A percentile compares a stretch with the other conserved stretches of the same genome.
These are phyloP conservation scores for Lophochroa leadbeateri DNA, from an alignment of 2,113 vertebrate genomes.

Conservation along the genomic window DNA sequence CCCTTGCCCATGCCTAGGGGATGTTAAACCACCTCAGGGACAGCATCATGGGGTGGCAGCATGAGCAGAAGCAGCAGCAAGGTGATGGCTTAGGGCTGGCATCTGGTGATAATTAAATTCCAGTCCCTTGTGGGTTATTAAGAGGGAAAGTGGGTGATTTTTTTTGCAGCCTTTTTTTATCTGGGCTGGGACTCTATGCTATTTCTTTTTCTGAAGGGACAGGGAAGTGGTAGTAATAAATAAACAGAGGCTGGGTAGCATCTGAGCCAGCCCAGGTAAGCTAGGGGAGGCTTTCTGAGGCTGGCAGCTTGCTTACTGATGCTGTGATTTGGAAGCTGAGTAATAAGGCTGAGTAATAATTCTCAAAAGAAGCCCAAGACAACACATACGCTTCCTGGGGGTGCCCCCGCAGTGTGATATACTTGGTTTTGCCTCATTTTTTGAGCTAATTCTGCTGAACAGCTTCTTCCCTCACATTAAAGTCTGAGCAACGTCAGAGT, in stretches of 20 bases:
- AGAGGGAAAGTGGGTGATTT: background rate
- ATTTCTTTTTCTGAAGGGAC: background rate
- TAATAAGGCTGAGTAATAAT: background rate
- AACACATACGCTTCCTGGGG: background rate
- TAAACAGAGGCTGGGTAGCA: background rate
- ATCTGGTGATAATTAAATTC: background rate
- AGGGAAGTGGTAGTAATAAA: background rate
- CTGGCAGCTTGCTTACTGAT: background rate
- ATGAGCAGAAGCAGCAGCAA: background rate
- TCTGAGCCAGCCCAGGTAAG: background rate
- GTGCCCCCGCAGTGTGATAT: rapidly evolving
- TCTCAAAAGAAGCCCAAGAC: background rate
- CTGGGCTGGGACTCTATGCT: background rate
- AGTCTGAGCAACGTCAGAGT: background rate
- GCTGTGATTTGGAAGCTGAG: background rate
- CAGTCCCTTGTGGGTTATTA: background rate
- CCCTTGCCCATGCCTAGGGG: background rate
- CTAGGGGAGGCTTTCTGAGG: background rate
- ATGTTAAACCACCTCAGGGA: rapidly evolving
- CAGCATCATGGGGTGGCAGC: background rate
- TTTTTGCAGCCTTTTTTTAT: background rate
- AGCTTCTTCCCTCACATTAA: background rate
- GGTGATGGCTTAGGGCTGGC: background rate
- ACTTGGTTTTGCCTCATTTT: background rate
- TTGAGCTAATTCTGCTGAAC: background rate